Evolutionary conservation across 2,113 vertebrate species (phyloP), one percentile per base, ranked within the genome.

Genomic region (Tenebrosternarchus preto): DNA sequence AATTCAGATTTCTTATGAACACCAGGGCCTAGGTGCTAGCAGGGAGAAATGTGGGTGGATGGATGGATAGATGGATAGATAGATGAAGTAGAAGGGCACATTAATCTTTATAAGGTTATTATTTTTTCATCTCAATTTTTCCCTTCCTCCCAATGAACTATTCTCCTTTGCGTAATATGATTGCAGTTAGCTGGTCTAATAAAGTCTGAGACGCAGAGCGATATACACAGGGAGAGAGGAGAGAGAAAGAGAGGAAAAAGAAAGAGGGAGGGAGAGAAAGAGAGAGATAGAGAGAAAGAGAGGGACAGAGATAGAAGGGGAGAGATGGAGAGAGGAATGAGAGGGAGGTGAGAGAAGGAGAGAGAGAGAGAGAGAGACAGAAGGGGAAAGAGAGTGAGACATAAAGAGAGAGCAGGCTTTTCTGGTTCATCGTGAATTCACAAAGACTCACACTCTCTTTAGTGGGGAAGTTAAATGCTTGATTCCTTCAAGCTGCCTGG

Each of bases 71-170:
- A 85, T 85, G 82, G 87, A 91, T 90, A 84, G 89, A 92, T 86
- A 87, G 90, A 91, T 88, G 90, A 92, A 86, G 89, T 88, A 86
- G 87, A 85, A 85, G 83, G 86, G 82, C 85, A 85, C 88, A 92
- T 93, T 92, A 87, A 93, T 92, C 90, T 91, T 93, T 90, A 92
- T 91, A 89, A 91, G 86, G 75, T 91, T 91, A 91, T 93, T 93
- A 90, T 92, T 93, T 91, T 92, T 90, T 87, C 87, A 61, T 90
- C 89, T 89, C 91, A 89, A 88, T 87, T 75, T 67, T 80, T 67
- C 55, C 25, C 50, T 25, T 50, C 66, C 73, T 77, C 59, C 71
- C 83, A 31, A 60, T 83, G 73, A 78, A 92, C 91, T 91, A 92
- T 92, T 92, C 89, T 89, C 85, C 86, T 76, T 82, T 66, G 84